Evolutionary conservation across 2,113 vertebrate species (phyloP).

Genomic region (Acrocephalus arundinaceus): DNA sequence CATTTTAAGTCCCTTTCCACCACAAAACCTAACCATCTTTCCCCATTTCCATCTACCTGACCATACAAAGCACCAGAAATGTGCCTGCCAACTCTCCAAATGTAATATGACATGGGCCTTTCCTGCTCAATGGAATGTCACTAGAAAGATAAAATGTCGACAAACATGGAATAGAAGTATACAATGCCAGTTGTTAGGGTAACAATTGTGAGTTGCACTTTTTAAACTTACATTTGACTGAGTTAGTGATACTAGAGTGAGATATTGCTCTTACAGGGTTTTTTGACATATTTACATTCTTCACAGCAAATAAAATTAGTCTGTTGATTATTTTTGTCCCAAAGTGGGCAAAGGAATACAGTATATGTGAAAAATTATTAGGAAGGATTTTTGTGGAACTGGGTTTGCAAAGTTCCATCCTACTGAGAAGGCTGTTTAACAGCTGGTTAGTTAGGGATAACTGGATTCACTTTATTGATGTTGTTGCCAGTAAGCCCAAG

Average conservation of each 20-base stretch:
- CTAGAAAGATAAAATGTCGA: neutral
- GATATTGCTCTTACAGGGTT: neutral
- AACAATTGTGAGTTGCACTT: accelerated
- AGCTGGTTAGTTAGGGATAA: neutral
- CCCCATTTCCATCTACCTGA: neutral
- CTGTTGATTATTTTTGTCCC: neutral
- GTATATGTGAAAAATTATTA: neutral
- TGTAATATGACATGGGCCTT: neutral
- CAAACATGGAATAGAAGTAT: neutral
- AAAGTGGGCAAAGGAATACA: neutral
- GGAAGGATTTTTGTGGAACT: neutral
- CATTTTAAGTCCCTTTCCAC: neutral
- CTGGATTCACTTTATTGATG: neutral
- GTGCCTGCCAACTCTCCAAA: neutral
- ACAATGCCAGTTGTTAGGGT: neutral
- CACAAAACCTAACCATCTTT: neutral
- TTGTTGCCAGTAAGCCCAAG: neutral
- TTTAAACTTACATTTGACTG: neutral
- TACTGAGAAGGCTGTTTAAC: neutral
- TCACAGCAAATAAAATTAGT: neutral
- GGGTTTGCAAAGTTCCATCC: neutral
- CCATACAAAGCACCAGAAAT: neutral
- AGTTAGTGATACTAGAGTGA: neutral
- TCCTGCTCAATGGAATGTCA: neutral
- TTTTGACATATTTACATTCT: neutral